Base-by-base conservation (phyloP, 2,113 vertebrate genomes). In the Antechinus flavipes region DNA sequence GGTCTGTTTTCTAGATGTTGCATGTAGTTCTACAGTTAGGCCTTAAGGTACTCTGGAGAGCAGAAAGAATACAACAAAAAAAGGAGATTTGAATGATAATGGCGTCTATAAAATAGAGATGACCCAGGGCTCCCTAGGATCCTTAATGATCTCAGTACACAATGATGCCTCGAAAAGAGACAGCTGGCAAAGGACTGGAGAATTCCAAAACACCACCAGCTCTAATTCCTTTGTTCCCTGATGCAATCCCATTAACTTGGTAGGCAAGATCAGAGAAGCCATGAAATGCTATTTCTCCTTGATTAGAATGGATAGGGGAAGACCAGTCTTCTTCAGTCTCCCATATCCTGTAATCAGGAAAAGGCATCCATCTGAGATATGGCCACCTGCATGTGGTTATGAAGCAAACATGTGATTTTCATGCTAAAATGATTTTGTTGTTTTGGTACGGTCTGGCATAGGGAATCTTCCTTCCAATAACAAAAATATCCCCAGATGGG, bases 381-480 rank as follows among this genome's bases (percentile, higher is more conserved):
- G 22, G 8, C n/a, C 90, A 19, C 50, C 35, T 76, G 12, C 35
- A n/a, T 35, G 35, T 76, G 68, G 68, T 54, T 91, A 23, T 25
- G 30, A 54, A 30, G 27, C 8, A 24, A 46, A 49, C 11, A 47
- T 58, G 22, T 16, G 6, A 7, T 14, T 55, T 55, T 54, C 46
- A 90, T 30, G 14, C 46, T 50, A 49, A 58, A 61, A 30, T 52
- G 8, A 4, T 35, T 68, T 9, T 68, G 11, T 68, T 68, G 14
- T 50, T 27, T 49, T 6, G 5, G 23, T 0, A 14, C 1, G 0
- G 27, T 2, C 50, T 25, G 52, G 8, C 2, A 10, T 89, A 91
- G 91, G 23, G 42, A 46, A 2, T 22, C 35, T 25, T 49, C 53
- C 26, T 24, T 50, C 90, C 4, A 30, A 92, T 35, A 22, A 68